phyloP scores from a whole-genome alignment of 2,888 invertebrate species.

The Aspidapion aeneum region DNA sequence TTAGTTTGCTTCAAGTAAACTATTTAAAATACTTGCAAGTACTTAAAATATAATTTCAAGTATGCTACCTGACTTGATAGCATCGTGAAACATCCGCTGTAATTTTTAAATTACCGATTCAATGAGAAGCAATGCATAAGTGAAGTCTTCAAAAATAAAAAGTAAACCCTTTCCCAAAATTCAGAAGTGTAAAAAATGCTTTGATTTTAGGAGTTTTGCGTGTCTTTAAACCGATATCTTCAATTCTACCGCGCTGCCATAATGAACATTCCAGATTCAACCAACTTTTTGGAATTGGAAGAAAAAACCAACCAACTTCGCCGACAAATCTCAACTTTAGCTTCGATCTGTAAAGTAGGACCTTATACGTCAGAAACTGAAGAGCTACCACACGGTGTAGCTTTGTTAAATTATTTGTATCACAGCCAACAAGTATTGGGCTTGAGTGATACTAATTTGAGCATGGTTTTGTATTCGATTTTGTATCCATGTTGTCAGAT shows the following conservation, averaged over 20 bases:
- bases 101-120: too few relatives aligned
- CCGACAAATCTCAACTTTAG: constrained; percentile 53
- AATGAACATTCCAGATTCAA: constrained; percentile 37
- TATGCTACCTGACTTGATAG: too few relatives aligned
- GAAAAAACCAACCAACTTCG: constrained; percentile 51
- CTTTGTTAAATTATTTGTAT: constrained; percentile 62
- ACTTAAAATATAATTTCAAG: too few relatives aligned
- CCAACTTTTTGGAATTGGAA: constrained; percentile 36
- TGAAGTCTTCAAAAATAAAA: too few relatives aligned
- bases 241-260: constrained; percentile 54
- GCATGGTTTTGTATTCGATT: constrained; percentile 53
- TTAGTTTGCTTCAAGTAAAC: too few relatives aligned
- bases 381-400: constrained; percentile 51
- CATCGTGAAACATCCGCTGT: too few relatives aligned
- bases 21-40: too few relatives aligned
- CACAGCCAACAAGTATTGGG: constrained; percentile 58
- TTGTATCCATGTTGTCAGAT: constrained; percentile 45
- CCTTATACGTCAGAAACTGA: constrained; percentile 36
- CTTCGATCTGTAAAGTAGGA: constrained; percentile 54
- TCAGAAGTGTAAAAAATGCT: too few relatives aligned
- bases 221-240: constrained; percentile 58
- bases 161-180: too few relatives aligned
- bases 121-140: neutral
- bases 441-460: constrained; percentile 55
- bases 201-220: constrained; percentile 60